Evolutionary conservation across 1,140 invertebrate species (phyloP).

Genomic region (Papilio helenus): DNA sequence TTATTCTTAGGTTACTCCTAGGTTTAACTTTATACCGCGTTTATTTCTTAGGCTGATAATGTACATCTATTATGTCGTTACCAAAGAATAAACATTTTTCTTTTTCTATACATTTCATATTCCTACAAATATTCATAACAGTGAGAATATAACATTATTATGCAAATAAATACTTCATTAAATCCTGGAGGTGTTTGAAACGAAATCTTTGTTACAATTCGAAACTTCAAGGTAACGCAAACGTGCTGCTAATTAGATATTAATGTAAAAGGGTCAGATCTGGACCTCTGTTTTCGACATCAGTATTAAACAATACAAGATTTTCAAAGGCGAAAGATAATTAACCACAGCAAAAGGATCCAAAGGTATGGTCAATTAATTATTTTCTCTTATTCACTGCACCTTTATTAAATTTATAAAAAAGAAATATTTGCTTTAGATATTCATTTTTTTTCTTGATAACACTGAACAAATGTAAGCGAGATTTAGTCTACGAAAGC

Average conservation of each 20-base stretch:
- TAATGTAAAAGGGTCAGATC: conserved; percentile 25
- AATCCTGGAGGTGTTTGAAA: background rate
- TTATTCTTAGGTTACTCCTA: too few species aligned
- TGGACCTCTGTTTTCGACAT: conserved; percentile 12
- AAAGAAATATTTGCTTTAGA: background rate
- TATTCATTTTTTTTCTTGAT: background rate
- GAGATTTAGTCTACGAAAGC: background rate
- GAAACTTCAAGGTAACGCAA: conserved; percentile 32
- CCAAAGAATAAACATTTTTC: too few species aligned
- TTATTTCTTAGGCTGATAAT: too few species aligned
- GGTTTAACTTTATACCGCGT: too few species aligned
- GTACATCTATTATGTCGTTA: too few species aligned
- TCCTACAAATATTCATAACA: conserved; percentile 9
- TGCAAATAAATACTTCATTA: conserved; percentile 24
- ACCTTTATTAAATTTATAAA: background rate
- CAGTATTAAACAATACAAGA: background rate
- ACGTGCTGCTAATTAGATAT: conserved; percentile 20
- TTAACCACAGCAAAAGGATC: background rate
- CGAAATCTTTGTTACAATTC: conserved; percentile 32
- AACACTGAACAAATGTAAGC: background rate
- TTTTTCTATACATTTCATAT: background rate
- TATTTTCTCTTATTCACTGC: background rate
- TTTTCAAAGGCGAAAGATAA: conserved; percentile 13
- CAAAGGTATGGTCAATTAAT: background rate
- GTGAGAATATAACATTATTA: conserved; percentile 37